Evolutionary conservation across 2,113 vertebrate species (phyloP).

Genomic region (Trinectes maculatus): DNA sequence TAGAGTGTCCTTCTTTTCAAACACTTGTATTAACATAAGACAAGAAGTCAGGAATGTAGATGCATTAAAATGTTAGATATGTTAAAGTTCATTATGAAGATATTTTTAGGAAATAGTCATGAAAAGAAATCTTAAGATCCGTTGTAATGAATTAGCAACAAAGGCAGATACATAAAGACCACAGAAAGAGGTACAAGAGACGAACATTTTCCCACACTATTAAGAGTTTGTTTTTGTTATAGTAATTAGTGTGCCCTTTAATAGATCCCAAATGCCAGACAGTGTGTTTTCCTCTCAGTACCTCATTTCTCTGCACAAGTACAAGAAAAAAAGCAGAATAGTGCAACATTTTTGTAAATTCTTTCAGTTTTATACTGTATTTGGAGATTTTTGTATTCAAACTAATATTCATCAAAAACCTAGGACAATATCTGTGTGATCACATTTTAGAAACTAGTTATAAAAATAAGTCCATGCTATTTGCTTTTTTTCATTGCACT

Average conservation of each 20-base stretch:
- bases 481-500: conserved; percentile 45
- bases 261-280: conserved; percentile 16
- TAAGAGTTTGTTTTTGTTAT: conserved; percentile 23
- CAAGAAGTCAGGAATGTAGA: conserved; percentile 43
- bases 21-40: conserved; percentile 37
- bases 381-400: conserved; percentile 55
- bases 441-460: conserved; percentile 6
- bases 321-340: conserved; percentile 41
- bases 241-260: conserved; percentile 7
- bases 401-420: neutral
- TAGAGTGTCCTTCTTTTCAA: conserved; percentile 10
- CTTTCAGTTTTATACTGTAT: conserved; percentile 49
- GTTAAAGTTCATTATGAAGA: conserved; percentile 17
- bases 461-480: conserved; percentile 4
- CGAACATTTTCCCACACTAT: conserved; percentile 25
- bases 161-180: neutral
- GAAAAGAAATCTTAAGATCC: conserved; percentile 6
- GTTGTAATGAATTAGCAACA: conserved; percentile 5
- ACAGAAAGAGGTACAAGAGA: conserved; percentile 8
- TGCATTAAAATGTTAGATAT: conserved; percentile 37
- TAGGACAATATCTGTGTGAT: conserved; percentile 1
- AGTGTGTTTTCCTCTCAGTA: conserved; percentile 1
- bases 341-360: conserved; percentile 48
- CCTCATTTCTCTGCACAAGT: conserved; percentile 22
- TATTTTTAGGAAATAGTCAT: conserved; percentile 46